Conservation (phyloP, 2,888 invertebrate genomes). For the Mactromeris polynyma region DNA sequence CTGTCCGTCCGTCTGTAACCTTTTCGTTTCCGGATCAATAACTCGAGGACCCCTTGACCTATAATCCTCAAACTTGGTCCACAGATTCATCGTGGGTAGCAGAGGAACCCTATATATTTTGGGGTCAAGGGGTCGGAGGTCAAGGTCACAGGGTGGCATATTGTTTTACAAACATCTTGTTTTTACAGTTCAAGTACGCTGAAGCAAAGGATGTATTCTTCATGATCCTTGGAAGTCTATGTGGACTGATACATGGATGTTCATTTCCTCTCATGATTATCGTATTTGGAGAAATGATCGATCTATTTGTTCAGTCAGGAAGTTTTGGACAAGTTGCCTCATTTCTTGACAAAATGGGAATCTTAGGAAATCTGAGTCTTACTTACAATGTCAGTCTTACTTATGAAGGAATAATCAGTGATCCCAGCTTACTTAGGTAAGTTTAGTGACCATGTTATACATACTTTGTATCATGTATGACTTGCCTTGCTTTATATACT, state of each 20-base stretch:
- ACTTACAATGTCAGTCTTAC: slow-evolving; percentile 22
- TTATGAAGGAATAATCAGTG: slow-evolving; percentile 19
- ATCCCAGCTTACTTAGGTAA: slow-evolving; percentile 30
- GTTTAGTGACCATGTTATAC: neutral
- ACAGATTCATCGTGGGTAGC: no score
- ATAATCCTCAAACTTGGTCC: no score
- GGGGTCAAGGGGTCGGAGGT: no score
- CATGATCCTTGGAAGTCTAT: slow-evolving; percentile 83
- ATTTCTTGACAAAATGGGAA: slow-evolving; percentile 38
- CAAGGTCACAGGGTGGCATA: no score
- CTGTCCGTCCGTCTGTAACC: no score
- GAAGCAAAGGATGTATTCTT: slow-evolving; percentile 79
- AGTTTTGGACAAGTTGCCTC: slow-evolving; percentile 28
- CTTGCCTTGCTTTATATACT: neutral
- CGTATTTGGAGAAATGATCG: slow-evolving; percentile 86
- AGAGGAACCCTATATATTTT: no score
- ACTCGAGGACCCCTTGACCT: no score
- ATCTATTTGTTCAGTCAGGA: slow-evolving; percentile 82
- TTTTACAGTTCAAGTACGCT: slow-evolving; percentile 85
- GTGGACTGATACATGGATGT: slow-evolving; percentile 81
- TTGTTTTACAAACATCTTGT: no score
- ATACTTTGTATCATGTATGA: neutral
- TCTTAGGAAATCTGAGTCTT: slow-evolving; percentile 19
- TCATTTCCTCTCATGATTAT: slow-evolving; percentile 85
- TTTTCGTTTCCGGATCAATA: no score